phyloP scores from a whole-genome alignment of 2,888 invertebrate genomes.

The Adelognathus sp. region DNA sequence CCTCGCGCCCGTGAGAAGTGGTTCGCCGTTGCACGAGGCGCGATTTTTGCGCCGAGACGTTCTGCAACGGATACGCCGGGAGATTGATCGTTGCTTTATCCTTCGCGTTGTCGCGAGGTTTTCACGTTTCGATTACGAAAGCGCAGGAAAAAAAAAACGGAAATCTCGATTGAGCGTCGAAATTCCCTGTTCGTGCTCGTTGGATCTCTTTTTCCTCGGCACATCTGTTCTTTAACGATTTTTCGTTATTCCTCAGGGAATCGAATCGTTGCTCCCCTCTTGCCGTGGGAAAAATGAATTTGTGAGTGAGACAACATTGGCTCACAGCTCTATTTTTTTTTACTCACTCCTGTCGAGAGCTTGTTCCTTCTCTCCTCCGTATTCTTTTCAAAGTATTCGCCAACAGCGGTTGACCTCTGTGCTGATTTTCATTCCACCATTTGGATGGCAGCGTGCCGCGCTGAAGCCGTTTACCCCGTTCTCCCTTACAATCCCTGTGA shows the following conservation, averaged over 20 bases:
- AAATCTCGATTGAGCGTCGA: background rate
- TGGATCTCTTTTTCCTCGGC: background rate
- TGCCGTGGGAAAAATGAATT: background rate
- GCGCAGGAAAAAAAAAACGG: background rate
- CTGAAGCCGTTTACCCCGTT: background rate
- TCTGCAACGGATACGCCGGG: background rate
- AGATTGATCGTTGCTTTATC: slow-evolving; percentile 14
- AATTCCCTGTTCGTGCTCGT: background rate
- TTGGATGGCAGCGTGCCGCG: slow-evolving; percentile 34
- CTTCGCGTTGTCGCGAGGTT: background rate
- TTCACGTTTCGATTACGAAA: background rate
- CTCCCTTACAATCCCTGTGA: slow-evolving; percentile 29
- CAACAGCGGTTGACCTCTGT: background rate
- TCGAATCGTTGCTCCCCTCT: background rate
- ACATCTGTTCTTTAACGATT: too few species aligned
- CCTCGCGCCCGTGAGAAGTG: background rate
- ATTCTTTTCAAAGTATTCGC: slow-evolving; percentile 18
- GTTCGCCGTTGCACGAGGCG: background rate
- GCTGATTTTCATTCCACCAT: slow-evolving; percentile 42
- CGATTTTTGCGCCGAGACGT: background rate
- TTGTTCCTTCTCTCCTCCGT: background rate
- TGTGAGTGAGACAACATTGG: background rate
- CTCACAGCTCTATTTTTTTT: background rate
- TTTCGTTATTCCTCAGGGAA: background rate
- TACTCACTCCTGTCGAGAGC: background rate